Evolutionary conservation across 2,888 invertebrate species (phyloP), one percentile per base, ranked within the genome.

Genomic region (Drosophila anomelani): DNA sequence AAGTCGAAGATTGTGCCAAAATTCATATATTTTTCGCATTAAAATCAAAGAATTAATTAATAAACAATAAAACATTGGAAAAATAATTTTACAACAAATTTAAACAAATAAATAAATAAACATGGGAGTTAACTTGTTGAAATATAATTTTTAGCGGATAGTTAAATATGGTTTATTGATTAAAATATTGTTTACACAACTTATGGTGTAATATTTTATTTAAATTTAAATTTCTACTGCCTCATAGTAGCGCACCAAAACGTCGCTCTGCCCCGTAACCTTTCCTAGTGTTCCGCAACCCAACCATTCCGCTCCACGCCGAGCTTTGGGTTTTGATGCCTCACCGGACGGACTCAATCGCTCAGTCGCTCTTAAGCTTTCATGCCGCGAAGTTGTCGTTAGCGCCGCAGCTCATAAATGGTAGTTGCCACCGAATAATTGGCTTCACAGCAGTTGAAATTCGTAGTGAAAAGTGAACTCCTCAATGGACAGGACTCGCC

Each of bases 351-450:
- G 26, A n/a, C 9, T 26, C 34, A 88, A 78, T 88, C 72, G 79
- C 77, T 61, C 34, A 88, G 79, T 88, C 73, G 79, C 77, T 61
- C 75, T 60, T 75, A 61, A 85, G 89, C 85, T 89, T 80, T 83
- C 71, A 81, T 75, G 74, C 71, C 75, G 81, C 78, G 43, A 76
- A 83, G 89, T 89, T 78, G 78, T 77, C 36, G 46, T 44, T 12
- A 51, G 74, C 72, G 71, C 55, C 54, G 51, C 53, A 60, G 29
- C 73, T 56, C 67, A 63, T 47, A 43, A 56, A 23, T 49, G 23
- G 47, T 12, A 29, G 69, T 62, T 80, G 70, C 75, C 67, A 73
- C 72, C 53, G 36, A 81, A 75, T 75, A 82, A 89, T 87, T 89
- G 89, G 80, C 82, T 70, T 58, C 34, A 72, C 58, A 67, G 60